Conservation (phyloP, 2,113 vertebrate genomes). For the Gallinago jamesoni region DNA sequence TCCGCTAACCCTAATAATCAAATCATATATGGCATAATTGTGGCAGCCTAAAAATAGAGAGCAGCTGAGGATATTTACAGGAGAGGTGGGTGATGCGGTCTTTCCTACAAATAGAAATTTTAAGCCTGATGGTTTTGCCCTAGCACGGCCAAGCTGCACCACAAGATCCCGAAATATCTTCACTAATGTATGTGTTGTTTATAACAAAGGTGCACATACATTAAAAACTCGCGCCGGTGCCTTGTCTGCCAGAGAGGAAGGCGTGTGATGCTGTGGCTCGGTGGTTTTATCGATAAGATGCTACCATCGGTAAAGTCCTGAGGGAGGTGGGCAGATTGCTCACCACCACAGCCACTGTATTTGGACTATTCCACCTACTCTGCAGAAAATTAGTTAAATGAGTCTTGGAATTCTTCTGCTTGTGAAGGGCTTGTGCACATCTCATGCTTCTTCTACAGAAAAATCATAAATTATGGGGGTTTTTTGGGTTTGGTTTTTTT, state of each 20-base stretch:
- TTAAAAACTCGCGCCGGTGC: slow-evolving; percentile 8
- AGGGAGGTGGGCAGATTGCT: background rate
- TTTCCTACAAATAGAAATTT: background rate
- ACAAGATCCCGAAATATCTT: background rate
- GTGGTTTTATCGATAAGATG: background rate
- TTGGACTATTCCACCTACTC: background rate
- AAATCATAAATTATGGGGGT: background rate
- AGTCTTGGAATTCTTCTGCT: background rate
- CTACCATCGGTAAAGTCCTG: background rate
- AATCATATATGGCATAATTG: slow-evolving; percentile 66
- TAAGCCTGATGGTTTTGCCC: background rate
- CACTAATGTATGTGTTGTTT: background rate
- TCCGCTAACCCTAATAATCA: slow-evolving; percentile 71
- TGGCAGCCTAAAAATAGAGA: slow-evolving; percentile 52
- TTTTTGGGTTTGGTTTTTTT: too few species aligned
- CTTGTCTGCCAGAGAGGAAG: slow-evolving; percentile 33
- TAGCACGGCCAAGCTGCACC: background rate
- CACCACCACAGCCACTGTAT: background rate
- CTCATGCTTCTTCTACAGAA: background rate
- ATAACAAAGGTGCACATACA: background rate
- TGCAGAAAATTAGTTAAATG: background rate
- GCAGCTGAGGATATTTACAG: background rate
- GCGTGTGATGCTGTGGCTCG: background rate
- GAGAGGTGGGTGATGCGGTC: background rate
- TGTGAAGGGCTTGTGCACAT: background rate